Percentiles rank a stretch among this genome's conserved stretches.
phyloP scores from a whole-genome alignment of 2,888 invertebrate species.

The Onthophagus sagittarius region DNA sequence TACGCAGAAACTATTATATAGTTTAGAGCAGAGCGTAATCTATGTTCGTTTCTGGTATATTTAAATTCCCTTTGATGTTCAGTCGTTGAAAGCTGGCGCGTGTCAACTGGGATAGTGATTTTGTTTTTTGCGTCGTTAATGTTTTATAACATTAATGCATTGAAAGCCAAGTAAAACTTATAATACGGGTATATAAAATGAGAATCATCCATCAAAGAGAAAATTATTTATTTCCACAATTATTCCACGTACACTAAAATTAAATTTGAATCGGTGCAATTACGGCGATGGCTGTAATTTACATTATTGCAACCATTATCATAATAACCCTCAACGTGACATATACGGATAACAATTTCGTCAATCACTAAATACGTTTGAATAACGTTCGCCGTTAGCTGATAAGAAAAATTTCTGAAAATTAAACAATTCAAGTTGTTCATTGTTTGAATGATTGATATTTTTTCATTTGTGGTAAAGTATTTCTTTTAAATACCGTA shows the following conservation, averaged over 20 bases:
- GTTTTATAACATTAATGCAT: not conserved
- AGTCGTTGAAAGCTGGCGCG: not conserved
- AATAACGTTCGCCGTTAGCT: not conserved
- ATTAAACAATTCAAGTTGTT: no score
- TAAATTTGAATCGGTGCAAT: not conserved
- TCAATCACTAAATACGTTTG: not conserved
- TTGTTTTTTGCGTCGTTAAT: not conserved
- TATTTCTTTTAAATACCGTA: no score
- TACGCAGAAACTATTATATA: constrained; percentile 20
- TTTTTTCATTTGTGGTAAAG: no score
- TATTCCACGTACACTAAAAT: not conserved
- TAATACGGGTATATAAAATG: not conserved
- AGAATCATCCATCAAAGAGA: not conserved
- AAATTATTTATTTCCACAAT: no score
- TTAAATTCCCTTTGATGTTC: not conserved
- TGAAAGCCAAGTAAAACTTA: not conserved
- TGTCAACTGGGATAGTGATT: not conserved
- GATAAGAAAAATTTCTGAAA: no score
- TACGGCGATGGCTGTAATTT: not conserved
- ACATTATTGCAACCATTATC: not conserved
- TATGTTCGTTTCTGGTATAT: not conserved
- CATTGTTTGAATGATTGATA: no score
- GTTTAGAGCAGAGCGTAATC: not conserved
- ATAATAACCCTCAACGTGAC: not conserved
- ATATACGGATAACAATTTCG: not conserved